Evolutionary conservation across 2,113 vertebrate genomes (phyloP).

Genomic region (Callorhinus ursinus): DNA sequence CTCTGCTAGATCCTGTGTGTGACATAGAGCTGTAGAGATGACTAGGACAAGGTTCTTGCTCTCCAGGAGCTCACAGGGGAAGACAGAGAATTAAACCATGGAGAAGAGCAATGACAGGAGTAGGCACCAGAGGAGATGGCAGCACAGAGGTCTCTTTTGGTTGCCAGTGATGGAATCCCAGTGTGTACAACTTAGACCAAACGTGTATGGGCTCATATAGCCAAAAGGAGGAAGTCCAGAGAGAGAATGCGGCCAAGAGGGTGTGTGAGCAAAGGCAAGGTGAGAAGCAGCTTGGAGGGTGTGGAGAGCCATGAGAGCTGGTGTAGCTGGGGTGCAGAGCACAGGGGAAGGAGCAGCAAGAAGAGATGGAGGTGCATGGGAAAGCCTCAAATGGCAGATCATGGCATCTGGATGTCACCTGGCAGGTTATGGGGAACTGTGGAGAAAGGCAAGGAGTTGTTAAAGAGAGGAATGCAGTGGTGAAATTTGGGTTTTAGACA

Average conservation of each 20-base stretch:
- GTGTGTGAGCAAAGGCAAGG: neutral
- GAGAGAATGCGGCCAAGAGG: neutral
- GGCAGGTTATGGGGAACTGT: neutral
- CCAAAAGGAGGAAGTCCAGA: neutral
- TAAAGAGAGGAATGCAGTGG: neutral
- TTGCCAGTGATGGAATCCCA: neutral
- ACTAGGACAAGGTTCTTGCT: neutral
- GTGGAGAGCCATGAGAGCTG: neutral
- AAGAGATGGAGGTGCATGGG: neutral
- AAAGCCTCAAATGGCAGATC: neutral
- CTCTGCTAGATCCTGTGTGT: neutral
- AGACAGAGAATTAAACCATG: neutral
- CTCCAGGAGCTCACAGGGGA: neutral
- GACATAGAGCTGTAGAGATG: neutral
- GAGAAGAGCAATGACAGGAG: neutral
- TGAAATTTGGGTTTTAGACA: neutral
- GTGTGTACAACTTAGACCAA: neutral
- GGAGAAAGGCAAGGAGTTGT: neutral
- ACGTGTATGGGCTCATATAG: neutral
- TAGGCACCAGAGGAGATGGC: neutral
- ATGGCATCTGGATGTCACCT: neutral
- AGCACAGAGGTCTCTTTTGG: neutral
- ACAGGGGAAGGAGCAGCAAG: neutral
- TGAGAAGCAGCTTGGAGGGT: neutral
- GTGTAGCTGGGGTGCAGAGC: neutral